These are phyloP conservation scores for Acyrthosiphon pisum DNA, from an alignment of 1,140 invertebrate species.

Conservation along the genomic window DNA sequence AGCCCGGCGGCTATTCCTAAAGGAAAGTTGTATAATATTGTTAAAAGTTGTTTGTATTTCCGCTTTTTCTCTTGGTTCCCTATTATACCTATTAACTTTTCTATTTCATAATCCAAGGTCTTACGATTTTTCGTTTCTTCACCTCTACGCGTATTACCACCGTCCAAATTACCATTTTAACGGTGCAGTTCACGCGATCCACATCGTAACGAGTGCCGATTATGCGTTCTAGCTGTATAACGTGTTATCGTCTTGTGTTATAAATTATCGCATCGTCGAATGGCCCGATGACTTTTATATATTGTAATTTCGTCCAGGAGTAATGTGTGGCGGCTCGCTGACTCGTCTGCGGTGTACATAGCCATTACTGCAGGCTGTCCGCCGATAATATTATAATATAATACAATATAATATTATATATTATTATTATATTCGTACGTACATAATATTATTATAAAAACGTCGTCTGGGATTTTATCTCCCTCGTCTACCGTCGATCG, in stretches of 20 bases:
- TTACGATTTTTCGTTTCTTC: not conserved
- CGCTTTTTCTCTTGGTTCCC: not conserved
- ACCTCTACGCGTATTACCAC: not conserved
- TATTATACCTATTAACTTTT: not conserved
- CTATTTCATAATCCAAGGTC: not conserved
- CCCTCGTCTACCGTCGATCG: not conserved
- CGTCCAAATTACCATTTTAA: not conserved
- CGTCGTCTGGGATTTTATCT: conserved; percentile 7
- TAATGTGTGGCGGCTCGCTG: not conserved
- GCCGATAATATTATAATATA: not conserved
- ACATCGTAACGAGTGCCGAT: not conserved
- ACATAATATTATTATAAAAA: not conserved
- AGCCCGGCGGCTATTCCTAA: not conserved
- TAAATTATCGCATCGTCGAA: not conserved
- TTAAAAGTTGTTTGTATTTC: not conserved
- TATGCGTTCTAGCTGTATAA: not conserved
- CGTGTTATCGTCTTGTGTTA: not conserved
- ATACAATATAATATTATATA: too few relatives aligned
- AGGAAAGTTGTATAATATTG: not conserved
- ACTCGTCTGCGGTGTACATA: not conserved
- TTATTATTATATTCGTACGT: not conserved
- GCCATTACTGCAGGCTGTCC: not conserved
- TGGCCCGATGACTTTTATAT: not conserved
- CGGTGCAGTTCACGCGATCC: not conserved
- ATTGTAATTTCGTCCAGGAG: conserved; percentile 1